Conservation (phyloP, 2,113 vertebrate genomes). For the Phyllostomus discolor region DNA sequence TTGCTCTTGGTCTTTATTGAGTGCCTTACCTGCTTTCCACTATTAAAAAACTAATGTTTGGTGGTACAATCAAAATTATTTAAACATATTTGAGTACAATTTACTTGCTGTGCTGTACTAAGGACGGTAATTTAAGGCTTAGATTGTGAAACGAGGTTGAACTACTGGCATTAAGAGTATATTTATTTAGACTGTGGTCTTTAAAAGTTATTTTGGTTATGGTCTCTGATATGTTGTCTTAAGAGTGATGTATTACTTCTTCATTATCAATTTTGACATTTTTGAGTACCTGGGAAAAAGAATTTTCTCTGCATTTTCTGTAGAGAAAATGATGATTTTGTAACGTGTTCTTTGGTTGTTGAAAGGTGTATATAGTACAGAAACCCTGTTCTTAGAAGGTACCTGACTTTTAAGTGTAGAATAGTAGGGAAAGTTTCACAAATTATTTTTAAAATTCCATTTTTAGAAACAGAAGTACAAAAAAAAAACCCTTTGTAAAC, state of each 20-base stretch:
- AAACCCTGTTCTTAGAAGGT: conserved; percentile 59
- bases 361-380: conserved; percentile 57
- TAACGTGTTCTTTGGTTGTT: conserved; percentile 59
- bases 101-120: background rate
- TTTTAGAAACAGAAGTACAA: conserved; percentile 67
- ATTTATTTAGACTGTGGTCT: conserved; percentile 17
- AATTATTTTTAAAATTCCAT: conserved; percentile 72
- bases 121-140: background rate
- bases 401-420: conserved; percentile 70
- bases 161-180: background rate
- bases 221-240: background rate
- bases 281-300: conserved; percentile 13
- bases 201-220: background rate
- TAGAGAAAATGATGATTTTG: conserved; percentile 48
- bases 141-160: background rate
- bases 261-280: conserved; percentile 35
- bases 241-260: background rate
- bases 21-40: background rate
- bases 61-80: conserved; percentile 42
- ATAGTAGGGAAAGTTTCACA: conserved; percentile 55
- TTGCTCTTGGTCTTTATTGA: conserved; percentile 4
- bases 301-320: background rate
- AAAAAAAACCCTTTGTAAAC: conserved; percentile 66
- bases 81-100: background rate
- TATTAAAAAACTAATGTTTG: conserved; percentile 26